Conservation (phyloP, 2,888 invertebrate genomes). For the Oscheius sp. region DNA sequence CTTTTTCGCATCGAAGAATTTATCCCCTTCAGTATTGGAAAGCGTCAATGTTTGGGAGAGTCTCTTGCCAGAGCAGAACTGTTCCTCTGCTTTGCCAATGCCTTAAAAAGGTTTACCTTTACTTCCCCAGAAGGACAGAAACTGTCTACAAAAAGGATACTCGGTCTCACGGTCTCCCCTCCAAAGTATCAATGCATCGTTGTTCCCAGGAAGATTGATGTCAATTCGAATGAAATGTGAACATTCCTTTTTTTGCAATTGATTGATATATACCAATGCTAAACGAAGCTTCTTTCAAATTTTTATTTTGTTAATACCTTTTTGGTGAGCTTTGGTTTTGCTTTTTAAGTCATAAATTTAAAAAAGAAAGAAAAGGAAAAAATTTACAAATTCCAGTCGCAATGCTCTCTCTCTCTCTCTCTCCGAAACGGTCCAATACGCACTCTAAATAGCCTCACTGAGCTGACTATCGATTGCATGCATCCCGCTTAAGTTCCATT, state of each 20-base stretch:
- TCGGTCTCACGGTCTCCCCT: slow-evolving; percentile 67
- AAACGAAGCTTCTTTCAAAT: background rate
- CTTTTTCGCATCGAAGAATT: slow-evolving; percentile 61
- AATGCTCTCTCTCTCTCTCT: too few species aligned
- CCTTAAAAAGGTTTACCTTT: slow-evolving; percentile 60
- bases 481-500: too few species aligned
- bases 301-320: background rate
- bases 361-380: too few species aligned
- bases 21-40: slow-evolving; percentile 66
- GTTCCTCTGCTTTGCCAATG: slow-evolving; percentile 66
- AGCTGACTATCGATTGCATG: slow-evolving; percentile 18
- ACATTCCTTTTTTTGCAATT: too few species aligned
- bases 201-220: slow-evolving; percentile 12
- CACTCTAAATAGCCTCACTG: slow-evolving; percentile 16
- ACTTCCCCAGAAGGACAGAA: slow-evolving; percentile 32
- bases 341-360: background rate
- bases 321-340: background rate
- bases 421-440: slow-evolving; percentile 19
- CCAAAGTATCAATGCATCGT: slow-evolving; percentile 39
- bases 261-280: too few species aligned
- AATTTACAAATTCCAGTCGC: too few species aligned
- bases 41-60: slow-evolving; percentile 68
- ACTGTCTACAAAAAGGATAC: slow-evolving; percentile 46
- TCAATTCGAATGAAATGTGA: slow-evolving; percentile 17
- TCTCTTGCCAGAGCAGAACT: slow-evolving; percentile 65